These are phyloP conservation scores for Tricholauxania praeusta DNA, from an alignment of 2,888 invertebrate species.

Conservation along the genomic window DNA sequence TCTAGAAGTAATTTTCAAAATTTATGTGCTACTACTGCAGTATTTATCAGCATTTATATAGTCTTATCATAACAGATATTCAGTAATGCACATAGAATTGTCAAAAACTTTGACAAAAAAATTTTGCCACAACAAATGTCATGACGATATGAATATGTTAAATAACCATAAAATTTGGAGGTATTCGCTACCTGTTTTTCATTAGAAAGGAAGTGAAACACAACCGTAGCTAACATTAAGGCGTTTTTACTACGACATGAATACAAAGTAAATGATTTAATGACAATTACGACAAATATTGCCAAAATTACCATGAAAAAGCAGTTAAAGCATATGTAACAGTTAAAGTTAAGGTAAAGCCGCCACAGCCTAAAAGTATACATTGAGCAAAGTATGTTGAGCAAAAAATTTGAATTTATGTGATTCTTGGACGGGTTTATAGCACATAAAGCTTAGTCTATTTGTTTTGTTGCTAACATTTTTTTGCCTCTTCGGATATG, in stretches of 20 bases:
- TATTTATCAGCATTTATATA: not conserved
- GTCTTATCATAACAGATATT: not conserved
- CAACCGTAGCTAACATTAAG: not conserved
- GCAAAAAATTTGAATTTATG: conserved; percentile 54
- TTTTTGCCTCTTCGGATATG: not conserved
- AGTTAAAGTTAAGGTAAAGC: not conserved
- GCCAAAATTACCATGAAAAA: conserved; percentile 61
- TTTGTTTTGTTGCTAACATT: conserved; percentile 37
- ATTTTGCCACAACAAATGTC: not conserved
- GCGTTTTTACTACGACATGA: conserved; percentile 54
- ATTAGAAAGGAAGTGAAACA: too few species aligned
- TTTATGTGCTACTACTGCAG: too few species aligned
- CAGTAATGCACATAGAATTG: conserved; percentile 15
- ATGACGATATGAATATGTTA: conserved; percentile 19
- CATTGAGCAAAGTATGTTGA: not conserved
- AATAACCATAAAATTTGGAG: not conserved
- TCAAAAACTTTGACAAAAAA: conserved; percentile 4
- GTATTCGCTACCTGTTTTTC: too few species aligned
- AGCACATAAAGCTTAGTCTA: not conserved
- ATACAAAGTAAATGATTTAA: conserved; percentile 61
- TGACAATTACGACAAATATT: conserved; percentile 63
- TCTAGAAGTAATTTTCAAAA: too few species aligned
- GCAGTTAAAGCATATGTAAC: conserved; percentile 37
- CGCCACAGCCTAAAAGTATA: conserved; percentile 29
- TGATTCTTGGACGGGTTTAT: conserved; percentile 59